Evolutionary conservation across 2,888 invertebrate genomes (phyloP), one percentile per base, ranked within the genome.

Genomic region (Nomada fabriciana): DNA sequence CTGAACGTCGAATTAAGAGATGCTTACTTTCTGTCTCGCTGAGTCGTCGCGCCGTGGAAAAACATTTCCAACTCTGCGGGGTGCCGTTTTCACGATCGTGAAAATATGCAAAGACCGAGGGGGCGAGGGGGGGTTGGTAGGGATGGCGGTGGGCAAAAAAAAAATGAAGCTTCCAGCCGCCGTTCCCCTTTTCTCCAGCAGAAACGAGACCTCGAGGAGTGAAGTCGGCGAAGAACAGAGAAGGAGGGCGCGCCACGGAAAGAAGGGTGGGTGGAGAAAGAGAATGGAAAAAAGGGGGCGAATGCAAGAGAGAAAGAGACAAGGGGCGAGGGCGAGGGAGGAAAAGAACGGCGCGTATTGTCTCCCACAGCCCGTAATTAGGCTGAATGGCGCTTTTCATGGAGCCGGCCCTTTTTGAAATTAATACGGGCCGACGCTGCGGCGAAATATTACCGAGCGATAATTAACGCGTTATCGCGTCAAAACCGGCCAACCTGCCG

Each of bases 381-480:
- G 90, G 86, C 90, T 88, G 89, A 89, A 89, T 90, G 83, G 82
- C 83, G 87, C 84, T 89, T 90, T 89, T 90, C 86, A 90, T 53
- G 69, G 85, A 77, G 77, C 20, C 80, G 80, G 82, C 81, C 89
- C 86, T 87, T 88, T 87, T 86, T 84, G 85, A 87, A 89, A 89
- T 87, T 84, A 89, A 86, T 85, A 80, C 86, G 81, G 82, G 70
- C 74, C 81, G 80, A 80, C 89, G 82, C 81, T 78, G 78, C 81
- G 76, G 79, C 87, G 82, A 89, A 89, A 89, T 89, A 89, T 89
- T 83, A 76, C 84, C 74, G 80, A 59, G 88, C 84, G 88, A 89
- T 88, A 89, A 88, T 88, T 88, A 88, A 89, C 89, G 88, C 88
- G 88, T 88, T 88, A 88, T 88, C 89, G 89, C 88, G 89, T 84